Evolutionary conservation across 1,140 invertebrate species (phyloP).

Genomic region (Zaprionus vittiger): DNA sequence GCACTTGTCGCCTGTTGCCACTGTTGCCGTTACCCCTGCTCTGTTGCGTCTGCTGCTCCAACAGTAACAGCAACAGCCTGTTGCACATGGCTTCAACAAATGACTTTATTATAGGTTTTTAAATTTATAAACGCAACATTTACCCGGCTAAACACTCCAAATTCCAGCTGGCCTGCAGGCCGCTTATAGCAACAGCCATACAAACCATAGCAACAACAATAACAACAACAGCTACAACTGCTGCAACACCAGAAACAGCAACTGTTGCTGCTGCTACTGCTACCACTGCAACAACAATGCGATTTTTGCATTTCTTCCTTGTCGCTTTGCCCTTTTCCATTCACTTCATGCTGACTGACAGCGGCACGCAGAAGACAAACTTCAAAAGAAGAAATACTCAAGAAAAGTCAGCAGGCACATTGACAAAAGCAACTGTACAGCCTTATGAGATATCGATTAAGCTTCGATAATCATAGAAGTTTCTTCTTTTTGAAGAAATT

Average conservation of each 20-base stretch:
- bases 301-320: constrained; percentile 11
- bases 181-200: neutral
- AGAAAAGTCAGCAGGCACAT: neutral
- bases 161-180: constrained; percentile 57
- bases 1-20: constrained; percentile 44
- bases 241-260: neutral
- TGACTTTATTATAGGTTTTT: constrained; percentile 82
- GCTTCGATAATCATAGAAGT: too few relatives aligned
- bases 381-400: neutral
- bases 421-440: neutral
- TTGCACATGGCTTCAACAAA: constrained; percentile 61
- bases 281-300: neutral
- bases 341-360: neutral
- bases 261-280: neutral
- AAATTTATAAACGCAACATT: constrained; percentile 81
- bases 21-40: constrained; percentile 24
- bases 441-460: too few relatives aligned
- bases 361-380: neutral
- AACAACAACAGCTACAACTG: constrained; percentile 1
- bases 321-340: neutral
- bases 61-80: constrained; percentile 11
- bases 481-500: too few relatives aligned
- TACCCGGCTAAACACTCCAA: constrained; percentile 71
- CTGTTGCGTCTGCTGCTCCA: constrained; percentile 13
- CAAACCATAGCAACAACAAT: neutral